Evolutionary conservation across 2,797 vertebrate genomes (phyloP).

Genomic region (Hafferia zeledoni): DNA sequence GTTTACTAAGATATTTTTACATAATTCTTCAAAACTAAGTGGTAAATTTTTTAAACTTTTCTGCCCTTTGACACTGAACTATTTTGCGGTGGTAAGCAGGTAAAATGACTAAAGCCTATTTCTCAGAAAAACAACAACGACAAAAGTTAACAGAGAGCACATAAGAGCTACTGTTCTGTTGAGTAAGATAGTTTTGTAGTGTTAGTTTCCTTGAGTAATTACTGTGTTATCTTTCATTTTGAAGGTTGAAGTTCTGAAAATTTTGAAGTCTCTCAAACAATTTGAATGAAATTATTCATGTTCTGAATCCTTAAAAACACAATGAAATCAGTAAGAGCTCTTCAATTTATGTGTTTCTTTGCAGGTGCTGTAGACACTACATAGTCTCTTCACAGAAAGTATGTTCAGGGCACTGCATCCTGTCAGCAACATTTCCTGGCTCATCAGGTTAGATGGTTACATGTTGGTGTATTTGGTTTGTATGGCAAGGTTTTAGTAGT

Average conservation of each 20-base stretch:
- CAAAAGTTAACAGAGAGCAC: background rate
- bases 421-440: background rate
- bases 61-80: background rate
- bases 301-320: background rate
- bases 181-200: background rate
- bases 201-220: background rate
- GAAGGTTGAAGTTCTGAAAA: background rate
- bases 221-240: background rate
- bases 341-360: background rate
- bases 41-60: background rate
- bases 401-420: background rate
- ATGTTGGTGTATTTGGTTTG: background rate
- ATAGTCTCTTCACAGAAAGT: background rate
- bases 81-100: background rate
- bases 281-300: background rate
- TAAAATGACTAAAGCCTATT: background rate
- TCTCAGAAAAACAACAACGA: background rate
- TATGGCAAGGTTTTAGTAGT: background rate
- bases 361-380: background rate
- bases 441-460: background rate
- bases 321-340: background rate
- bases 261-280: background rate
- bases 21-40: background rate
- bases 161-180: background rate
- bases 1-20: background rate